Conservation (phyloP, 1,140 invertebrate genomes). For the Hylyphantes graminicola region DNA sequence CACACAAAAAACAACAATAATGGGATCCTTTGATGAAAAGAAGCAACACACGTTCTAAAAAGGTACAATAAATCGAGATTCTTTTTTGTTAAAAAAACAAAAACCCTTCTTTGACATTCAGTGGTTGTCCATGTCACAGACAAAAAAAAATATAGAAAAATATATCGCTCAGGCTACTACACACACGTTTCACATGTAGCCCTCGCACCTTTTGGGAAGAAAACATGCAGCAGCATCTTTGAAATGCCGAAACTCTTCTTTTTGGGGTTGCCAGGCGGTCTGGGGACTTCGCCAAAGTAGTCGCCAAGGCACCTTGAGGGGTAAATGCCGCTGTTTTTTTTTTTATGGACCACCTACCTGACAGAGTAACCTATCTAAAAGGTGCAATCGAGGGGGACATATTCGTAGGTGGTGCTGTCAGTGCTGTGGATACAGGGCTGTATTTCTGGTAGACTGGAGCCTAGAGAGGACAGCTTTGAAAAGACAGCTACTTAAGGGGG, state of each 20-base stretch:
- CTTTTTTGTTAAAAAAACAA: not conserved
- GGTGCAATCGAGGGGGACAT: no score
- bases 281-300: not conserved
- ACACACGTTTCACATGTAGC: not conserved
- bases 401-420: no score
- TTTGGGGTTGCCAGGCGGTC: not conserved
- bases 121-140: not conserved
- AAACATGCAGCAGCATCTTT: constrained; percentile 33
- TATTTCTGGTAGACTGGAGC: no score
- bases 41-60: no score
- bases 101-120: constrained; percentile 20
- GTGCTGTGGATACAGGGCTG: no score
- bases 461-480: no score
- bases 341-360: not conserved
- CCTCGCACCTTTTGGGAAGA: not conserved
- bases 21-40: no score
- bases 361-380: no score
- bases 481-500: no score
- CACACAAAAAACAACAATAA: no score
- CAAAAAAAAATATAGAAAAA: no score
- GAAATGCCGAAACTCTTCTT: constrained; percentile 22
- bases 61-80: no score
- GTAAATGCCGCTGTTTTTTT: not conserved
- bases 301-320: not conserved
- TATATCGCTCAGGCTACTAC: not conserved